Conservation (phyloP, 2,113 vertebrate genomes). For the Spilogale gracilis region DNA sequence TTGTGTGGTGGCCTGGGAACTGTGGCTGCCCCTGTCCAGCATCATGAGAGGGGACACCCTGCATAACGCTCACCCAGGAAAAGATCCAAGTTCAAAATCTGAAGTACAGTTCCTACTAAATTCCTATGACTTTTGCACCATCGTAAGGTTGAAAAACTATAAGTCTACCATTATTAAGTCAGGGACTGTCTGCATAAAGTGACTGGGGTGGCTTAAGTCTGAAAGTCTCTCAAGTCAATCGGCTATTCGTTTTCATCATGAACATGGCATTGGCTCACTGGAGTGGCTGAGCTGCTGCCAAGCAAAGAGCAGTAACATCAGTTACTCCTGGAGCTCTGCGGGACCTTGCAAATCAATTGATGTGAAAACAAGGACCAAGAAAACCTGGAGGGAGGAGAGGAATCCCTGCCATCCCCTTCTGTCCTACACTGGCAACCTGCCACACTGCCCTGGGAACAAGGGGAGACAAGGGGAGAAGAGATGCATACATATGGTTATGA, state of each 20-base stretch:
- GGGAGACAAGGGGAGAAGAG: not conserved
- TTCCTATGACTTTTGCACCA: not conserved
- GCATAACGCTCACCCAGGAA: not conserved
- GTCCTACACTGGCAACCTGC: not conserved
- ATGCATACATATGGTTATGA: not conserved
- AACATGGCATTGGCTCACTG: not conserved
- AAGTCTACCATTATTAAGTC: not conserved
- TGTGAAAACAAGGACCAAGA: not conserved
- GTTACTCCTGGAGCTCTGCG: not conserved
- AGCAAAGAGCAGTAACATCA: not conserved
- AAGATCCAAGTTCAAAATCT: not conserved
- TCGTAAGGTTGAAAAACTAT: not conserved
- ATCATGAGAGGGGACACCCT: not conserved
- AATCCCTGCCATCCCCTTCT: not conserved
- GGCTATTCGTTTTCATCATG: not conserved
- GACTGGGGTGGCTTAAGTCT: not conserved
- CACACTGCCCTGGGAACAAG: not conserved
- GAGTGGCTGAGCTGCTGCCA: not conserved
- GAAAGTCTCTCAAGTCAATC: not conserved
- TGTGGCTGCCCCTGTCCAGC: not conserved
- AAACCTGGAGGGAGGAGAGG: not conserved
- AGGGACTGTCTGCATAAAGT: not conserved
- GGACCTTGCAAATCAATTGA: not conserved
- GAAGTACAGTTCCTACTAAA: not conserved
- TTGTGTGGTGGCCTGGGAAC: not conserved